Evolutionary conservation across 1,140 invertebrate genomes (phyloP), one percentile per base, ranked within the genome.

Genomic region (Pseudomyrmex concolor): DNA sequence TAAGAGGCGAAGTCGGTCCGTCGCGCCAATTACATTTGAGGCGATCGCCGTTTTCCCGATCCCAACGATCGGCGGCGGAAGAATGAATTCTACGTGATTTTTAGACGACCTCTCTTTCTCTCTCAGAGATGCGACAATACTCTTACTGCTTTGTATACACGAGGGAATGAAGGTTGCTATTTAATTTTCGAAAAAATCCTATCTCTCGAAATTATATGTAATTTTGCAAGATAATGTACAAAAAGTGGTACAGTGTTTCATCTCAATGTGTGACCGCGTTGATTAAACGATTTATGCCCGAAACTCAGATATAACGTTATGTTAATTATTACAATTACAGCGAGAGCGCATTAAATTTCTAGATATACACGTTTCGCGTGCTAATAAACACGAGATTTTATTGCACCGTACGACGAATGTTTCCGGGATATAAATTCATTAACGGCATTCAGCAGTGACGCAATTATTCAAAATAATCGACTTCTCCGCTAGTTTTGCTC

Each of bases 1-100:
- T 84, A 86, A 84, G 43, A 76, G 67, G 45, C 82, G 71, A 86
- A 71, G 77, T 83, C 85, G 48, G 57, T 70, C 70, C 50, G 84
- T 73, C 59, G 70, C 84, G 59, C 70, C 84, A 85, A 86, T 86
- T 85, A 78, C 83, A 68, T 81, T 63, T 55, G 17, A 77, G 62
- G 19, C 67, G 73, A 80, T 85, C 51, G 64, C n/a, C 66, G 64
- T 85, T 85, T 70, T 62, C 71, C 71, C 25, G 63, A 54, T 68
- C 70, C 22, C 63, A 7, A n/a, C 17, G 50, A 51, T 13, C 13
- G 74, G 12, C 51, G 64, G 19, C 51, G 34, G 48, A 17, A 10
- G 22, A 70, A 71, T 59, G 54, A 80, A 80, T 80, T 80, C 54
- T 55, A 80, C 15, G 43, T 12, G 66, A 71, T 80, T 71, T 34